Evolutionary conservation across 2,888 invertebrate genomes (phyloP), one percentile per base, ranked within the genome.

Genomic region (Gastracanthus pulcherrimus): DNA sequence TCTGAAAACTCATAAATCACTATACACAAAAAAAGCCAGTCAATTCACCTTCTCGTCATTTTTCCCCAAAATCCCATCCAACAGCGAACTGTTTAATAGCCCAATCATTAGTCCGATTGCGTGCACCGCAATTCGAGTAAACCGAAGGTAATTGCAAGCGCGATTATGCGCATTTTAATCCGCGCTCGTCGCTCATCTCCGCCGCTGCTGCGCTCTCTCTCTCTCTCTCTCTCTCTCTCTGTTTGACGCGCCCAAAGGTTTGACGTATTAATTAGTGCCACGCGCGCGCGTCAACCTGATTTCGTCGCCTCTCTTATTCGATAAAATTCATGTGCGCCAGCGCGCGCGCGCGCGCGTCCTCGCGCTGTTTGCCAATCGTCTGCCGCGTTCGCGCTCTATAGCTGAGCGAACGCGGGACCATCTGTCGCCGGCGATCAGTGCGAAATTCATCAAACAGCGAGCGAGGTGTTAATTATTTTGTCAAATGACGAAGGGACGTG

Each of bases 91-190:
- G 58, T 74, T 51, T 66, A 58, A 36, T 34, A 36, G 34, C 67
- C 51, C 34, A 45, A 36, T 80, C 67, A 74, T 80, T 74, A 80
- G 72, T 16, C 6, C 45, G 38, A 64, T 45, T 45, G 60, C 34
- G 29, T 29, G 29, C n/a, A 9, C 64, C 48, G 60, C 74, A 67
- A 70, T 48, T 34, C 34, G 70, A 69, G 69, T 34, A 76, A 76
- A 76, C 76, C 9, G 45, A 62, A 19, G 41, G 66, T 87, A 87
- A 87, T 87, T 87, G 83, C 84, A 82, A 1, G 83, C 83, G 82
- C 86, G 82, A 86, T 87, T 86, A 86, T 86, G 86, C 83, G 86
- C 85, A 86, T 86, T 86, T 86, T 85, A 86, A 86, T 86, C 55
- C 38, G 7, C n/a, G 26, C 1, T 29, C 58, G 16, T 23, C 29